Evolutionary conservation across 1,140 invertebrate species (phyloP).

Genomic region (Melipona quadrifasciata): DNA sequence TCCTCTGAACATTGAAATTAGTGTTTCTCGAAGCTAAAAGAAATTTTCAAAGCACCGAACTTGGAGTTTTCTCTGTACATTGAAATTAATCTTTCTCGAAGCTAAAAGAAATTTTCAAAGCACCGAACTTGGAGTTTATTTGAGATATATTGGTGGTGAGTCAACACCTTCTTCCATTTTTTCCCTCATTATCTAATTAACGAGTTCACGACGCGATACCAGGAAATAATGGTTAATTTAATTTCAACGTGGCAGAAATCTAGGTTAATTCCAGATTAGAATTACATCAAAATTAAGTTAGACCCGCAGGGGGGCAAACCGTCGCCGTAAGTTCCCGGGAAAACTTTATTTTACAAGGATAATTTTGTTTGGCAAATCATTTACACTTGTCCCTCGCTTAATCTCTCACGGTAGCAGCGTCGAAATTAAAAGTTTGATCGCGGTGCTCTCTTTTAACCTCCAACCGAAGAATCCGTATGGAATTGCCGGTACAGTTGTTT

Average conservation of each 20-base stretch:
- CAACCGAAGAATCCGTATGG: background rate
- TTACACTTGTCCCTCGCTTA: too few species aligned
- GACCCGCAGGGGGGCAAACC: background rate
- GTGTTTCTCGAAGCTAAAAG: too few species aligned
- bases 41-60: background rate
- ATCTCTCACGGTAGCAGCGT: background rate
- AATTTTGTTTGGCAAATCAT: background rate
- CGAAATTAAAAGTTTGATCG: background rate
- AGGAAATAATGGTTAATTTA: conserved; percentile 19
- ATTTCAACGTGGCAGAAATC: conserved; percentile 29
- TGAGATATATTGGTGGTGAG: background rate
- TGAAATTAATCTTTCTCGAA: background rate
- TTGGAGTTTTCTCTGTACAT: background rate
- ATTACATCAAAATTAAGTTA: conserved; percentile 40
- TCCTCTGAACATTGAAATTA: background rate
- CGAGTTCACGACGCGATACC: background rate
- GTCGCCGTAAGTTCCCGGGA: background rate
- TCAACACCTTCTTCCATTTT: too few species aligned
- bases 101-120: background rate
- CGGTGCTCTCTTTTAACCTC: background rate
- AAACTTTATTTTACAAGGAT: background rate
- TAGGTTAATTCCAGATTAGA: conserved; percentile 47
- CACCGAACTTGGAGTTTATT: background rate
- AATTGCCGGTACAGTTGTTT: background rate
- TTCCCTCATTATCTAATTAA: conserved; percentile 28